Evolutionary conservation across 2,113 vertebrate genomes (phyloP), one percentile per base, ranked within the genome.

Genomic region (Monopterus albus): DNA sequence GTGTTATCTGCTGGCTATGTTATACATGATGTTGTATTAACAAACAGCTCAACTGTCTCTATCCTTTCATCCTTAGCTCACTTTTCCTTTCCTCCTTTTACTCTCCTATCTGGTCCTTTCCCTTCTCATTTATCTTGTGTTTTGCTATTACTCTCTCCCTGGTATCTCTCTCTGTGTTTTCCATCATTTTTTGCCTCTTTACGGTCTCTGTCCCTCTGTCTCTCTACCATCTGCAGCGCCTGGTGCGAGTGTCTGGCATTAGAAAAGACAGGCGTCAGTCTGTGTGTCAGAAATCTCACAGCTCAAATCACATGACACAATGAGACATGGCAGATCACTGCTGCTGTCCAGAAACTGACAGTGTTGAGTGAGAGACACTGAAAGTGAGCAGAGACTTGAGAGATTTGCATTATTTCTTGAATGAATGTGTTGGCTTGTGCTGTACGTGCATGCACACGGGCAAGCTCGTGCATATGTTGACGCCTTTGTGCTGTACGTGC

Each of bases 221-320:
- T 73, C 38, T 67, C 31, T 38, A 18, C 76, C 73, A 75, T 88
- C 82, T 72, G 71, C 46, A 51, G 28, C 0, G 59, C 25, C 72
- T 68, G 50, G 71, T 72, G 72, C 72, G 62, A 76, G 38, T 42
- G 81, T 77, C 75, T 85, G 86, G 75, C 79, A 56, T 72, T 53
- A 56, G 45, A 49, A 49, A 62, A 79, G 72, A 63, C 47, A 63
- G 65, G 65, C 43, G 23, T 83, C 75, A 78, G 62, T 79, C 53
- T 74, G 64, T 43, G 75, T 82, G 76, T 79, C 83, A 75, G 51
- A 85, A 78, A 84, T 63, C 58, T 87, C 74, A 50, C 60, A 55
- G 55, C 77, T 81, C 70, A 70, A 85, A 81, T 67, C 75, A 67
- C 55, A 58, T 64, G 73, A 81, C 72, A 23, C 65, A 33, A 81